phyloP scores from a whole-genome alignment of 2,113 vertebrate genomes.

The Probosciger aterrimus region DNA sequence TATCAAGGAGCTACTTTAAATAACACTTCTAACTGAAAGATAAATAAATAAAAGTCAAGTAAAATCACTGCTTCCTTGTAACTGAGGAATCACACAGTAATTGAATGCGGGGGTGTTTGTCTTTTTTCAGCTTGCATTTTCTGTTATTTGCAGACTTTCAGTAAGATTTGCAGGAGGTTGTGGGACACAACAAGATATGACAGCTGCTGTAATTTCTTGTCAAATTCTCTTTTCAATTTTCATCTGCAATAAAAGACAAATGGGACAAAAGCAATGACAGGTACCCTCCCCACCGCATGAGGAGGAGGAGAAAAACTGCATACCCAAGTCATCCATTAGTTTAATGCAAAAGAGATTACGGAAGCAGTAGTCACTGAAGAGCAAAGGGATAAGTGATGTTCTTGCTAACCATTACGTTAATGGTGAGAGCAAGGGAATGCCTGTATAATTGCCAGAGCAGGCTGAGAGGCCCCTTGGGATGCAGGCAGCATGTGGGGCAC shows the following conservation, averaged over 20 bases:
- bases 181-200: slow-evolving; percentile 3
- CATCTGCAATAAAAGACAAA: slow-evolving; percentile 11
- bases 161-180: not conserved
- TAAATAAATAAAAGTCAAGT: not conserved
- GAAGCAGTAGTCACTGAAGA: slow-evolving; percentile 12
- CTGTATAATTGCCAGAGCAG: not conserved
- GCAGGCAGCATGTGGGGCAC: not conserved
- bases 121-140: not conserved
- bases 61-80: not conserved
- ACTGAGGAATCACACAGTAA: not conserved
- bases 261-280: not conserved
- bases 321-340: not conserved
- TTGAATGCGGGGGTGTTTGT: not conserved
- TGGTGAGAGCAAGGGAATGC: slow-evolving; percentile 5
- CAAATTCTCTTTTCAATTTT: slow-evolving; percentile 31
- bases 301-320: not conserved
- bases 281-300: not conserved
- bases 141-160: slow-evolving; percentile 12
- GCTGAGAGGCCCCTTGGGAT: not conserved
- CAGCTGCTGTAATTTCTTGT: slow-evolving; percentile 31
- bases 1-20: not conserved
- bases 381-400: slow-evolving; percentile 33
- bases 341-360: slow-evolving; percentile 11
- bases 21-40: not conserved
- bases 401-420: slow-evolving; percentile 14